Evolutionary conservation across 2,113 vertebrate genomes (phyloP), one percentile per base, ranked within the genome.

Genomic region (Tenrec ecaudatus): DNA sequence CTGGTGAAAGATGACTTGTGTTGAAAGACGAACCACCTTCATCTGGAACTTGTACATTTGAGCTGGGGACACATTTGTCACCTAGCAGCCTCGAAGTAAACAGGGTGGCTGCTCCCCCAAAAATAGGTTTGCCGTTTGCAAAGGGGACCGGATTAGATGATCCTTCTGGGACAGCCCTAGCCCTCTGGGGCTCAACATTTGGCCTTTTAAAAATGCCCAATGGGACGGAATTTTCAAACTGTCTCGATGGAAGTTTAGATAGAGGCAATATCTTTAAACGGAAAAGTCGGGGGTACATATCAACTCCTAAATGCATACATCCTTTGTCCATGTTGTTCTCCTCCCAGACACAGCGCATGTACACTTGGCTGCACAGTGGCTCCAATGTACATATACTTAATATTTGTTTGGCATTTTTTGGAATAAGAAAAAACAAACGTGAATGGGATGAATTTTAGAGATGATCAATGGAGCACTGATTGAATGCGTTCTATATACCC

Each of bases 1-100:
- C 78, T 69, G 66, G 84, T 95, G 85, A 96, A 93, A 94, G 82
- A 94, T n/a, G 60, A 36, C 66, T 93, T 82, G 82, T 95, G 96
- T 76, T 96, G 96, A 96, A 95, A 97, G 95, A 96, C 62, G 95
- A 82, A 62, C 92, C 82, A 90, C 82, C 82, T 96, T 96, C 96
- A 89, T 95, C 66, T 95, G 95, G 71, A 92, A 82, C 93, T 95
- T 75, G 94, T 96, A 90, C 62, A 97, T 93, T 60, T 95, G 96
- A 97, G 94, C 96, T 94, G 86, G 64, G 89, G 66, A 96, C 77
- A 71, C 57, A 78, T 90, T 88, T 94, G 93, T 94, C 57, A 93
- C 95, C 58, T 92, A 92, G 92, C 83, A 5, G 89, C 96, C 92
- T 87, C 92, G 88, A 91, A 94, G 73, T 95, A 96, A 96, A 94